Conservation (phyloP, 2,888 invertebrate species). For the Timema cristinae region DNA sequence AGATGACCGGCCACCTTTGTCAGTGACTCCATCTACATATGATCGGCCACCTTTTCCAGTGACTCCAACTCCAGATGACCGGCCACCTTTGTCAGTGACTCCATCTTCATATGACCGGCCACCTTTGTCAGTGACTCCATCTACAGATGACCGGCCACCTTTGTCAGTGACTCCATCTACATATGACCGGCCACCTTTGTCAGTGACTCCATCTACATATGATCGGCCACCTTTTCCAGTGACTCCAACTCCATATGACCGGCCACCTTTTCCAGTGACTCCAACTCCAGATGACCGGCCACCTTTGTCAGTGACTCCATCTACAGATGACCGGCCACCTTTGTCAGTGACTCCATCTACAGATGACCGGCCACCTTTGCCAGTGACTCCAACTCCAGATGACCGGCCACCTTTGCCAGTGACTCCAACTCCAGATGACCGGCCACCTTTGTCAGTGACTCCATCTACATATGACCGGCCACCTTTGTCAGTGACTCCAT, state of each 20-base stretch:
- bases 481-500: no score
- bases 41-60: not conserved
- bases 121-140: not conserved
- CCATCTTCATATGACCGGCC: not conserved
- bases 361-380: constrained; percentile 5
- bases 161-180: not conserved
- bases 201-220: not conserved
- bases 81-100: not conserved
- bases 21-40: not conserved
- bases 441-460: no score
- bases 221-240: not conserved
- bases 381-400: constrained; percentile 5
- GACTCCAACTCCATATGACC: not conserved
- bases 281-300: constrained; percentile 1
- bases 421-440: no score
- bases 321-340: constrained; percentile 3
- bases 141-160: constrained; percentile 1
- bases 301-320: not conserved
- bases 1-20: no score
- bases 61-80: no score
- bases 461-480: no score
- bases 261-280: not conserved
- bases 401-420: constrained; percentile 1
- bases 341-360: constrained; percentile 2
- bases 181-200: not conserved